These are phyloP conservation scores for Cladopsammia gracilis DNA, from an alignment of 64 coral and sea anemone genomes.

Conservation along the genomic window DNA sequence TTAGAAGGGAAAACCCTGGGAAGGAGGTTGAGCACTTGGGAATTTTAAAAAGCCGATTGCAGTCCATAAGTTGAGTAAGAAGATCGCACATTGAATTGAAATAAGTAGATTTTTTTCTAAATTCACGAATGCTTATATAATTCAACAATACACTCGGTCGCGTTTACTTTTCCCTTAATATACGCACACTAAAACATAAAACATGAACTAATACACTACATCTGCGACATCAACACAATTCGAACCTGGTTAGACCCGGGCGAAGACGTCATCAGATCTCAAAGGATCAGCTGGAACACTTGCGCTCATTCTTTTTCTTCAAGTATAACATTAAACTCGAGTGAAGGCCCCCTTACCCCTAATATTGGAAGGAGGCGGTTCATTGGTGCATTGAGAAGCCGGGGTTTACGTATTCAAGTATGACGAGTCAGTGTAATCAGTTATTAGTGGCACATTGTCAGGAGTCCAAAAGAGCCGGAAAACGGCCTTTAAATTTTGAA, in stretches of 20 bases:
- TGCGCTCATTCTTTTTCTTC: slow-evolving; percentile 49
- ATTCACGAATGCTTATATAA: not conserved
- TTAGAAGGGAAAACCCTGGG: too few relatives aligned
- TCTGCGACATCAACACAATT: slow-evolving; percentile 26
- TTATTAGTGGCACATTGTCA: slow-evolving; percentile 16
- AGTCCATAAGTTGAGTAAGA: too few relatives aligned
- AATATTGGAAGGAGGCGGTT: too few relatives aligned
- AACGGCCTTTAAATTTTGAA: slow-evolving; percentile 18
- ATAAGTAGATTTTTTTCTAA: too few relatives aligned
- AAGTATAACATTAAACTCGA: not conserved
- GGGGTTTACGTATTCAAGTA: not conserved
- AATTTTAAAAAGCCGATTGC: too few relatives aligned
- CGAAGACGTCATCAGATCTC: not conserved
- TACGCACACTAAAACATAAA: not conserved
- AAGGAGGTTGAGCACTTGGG: too few relatives aligned
- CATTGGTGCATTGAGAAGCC: not conserved
- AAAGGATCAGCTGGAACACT: slow-evolving; percentile 38
- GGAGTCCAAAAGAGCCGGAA: not conserved
- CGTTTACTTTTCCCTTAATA: slow-evolving; percentile 1
- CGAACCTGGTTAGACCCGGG: not conserved
- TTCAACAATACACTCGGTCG: not conserved
- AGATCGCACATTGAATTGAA: too few relatives aligned
- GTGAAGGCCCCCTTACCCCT: not conserved
- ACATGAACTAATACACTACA: not conserved
- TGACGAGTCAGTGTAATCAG: not conserved